phyloP scores from a whole-genome alignment of 2,797 vertebrate species.

The Harpagifer antarcticus region DNA sequence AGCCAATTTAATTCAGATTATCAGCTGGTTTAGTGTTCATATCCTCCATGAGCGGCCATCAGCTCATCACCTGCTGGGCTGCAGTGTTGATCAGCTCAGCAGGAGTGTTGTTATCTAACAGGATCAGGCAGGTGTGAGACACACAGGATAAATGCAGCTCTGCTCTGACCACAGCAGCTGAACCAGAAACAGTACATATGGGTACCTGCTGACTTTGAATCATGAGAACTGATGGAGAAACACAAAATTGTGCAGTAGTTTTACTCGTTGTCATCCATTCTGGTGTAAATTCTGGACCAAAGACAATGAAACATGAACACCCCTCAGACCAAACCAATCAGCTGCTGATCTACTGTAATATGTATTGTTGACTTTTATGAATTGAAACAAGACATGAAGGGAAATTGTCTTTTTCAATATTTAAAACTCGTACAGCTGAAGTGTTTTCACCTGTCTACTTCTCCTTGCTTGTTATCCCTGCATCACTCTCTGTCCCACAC shows the following conservation, averaged over 20 bases:
- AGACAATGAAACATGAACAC: neutral
- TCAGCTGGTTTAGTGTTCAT: conserved; percentile 59
- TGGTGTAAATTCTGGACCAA: neutral
- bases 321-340: too few species aligned
- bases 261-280: neutral
- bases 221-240: neutral
- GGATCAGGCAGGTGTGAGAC: conserved; percentile 53
- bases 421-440: too few species aligned
- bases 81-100: conserved; percentile 48
- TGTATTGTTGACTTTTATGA: too few species aligned
- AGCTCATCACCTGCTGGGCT: conserved; percentile 60
- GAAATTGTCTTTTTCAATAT: too few species aligned
- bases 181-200: conserved; percentile 7
- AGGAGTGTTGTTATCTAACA: conserved; percentile 47
- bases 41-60: conserved; percentile 56
- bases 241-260: neutral
- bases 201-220: conserved; percentile 5
- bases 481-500: too few species aligned
- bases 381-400: too few species aligned
- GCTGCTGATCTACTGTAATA: neutral
- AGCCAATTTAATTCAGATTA: conserved; percentile 58
- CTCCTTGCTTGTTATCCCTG: neutral
- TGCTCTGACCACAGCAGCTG: conserved; percentile 12
- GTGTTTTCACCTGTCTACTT: neutral
- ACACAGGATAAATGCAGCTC: conserved; percentile 3